Percentiles rank a stretch among this genome's conserved stretches.
These are phyloP conservation scores for Drusus annulatus DNA, from an alignment of 1,140 invertebrate genomes.

Conservation along the genomic window DNA sequence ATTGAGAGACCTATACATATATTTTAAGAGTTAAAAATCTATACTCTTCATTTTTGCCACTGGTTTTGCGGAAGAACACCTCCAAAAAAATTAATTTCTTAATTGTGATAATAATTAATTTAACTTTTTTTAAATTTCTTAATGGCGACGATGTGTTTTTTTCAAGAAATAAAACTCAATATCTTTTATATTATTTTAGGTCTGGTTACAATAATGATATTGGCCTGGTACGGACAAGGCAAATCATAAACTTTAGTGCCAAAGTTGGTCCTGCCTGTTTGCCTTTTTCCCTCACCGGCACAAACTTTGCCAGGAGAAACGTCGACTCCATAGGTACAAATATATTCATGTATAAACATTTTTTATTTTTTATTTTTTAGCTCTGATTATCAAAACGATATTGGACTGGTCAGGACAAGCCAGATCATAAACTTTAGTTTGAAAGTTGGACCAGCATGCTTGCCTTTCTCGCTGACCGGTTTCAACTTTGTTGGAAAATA, in stretches of 20 bases:
- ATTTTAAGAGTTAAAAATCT: too few species aligned
- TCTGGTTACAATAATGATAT: background rate
- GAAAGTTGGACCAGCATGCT: slow-evolving; percentile 76
- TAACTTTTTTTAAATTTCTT: too few species aligned
- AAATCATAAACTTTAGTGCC: background rate
- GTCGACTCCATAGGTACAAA: background rate
- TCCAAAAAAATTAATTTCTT: too few species aligned
- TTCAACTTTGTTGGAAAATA: slow-evolving; percentile 67
- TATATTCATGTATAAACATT: too few species aligned
- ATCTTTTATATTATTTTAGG: background rate
- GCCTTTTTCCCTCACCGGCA: background rate
- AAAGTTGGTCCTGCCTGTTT: background rate
- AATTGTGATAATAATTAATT: too few species aligned
- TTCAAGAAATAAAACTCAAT: too few species aligned
- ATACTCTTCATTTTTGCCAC: too few species aligned
- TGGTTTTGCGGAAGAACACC: too few species aligned
- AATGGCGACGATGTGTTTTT: too few species aligned
- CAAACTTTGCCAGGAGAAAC: background rate
- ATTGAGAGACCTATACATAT: too few species aligned
- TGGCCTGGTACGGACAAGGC: background rate
- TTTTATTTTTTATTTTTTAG: slow-evolving; percentile 7
- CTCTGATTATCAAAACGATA: slow-evolving; percentile 72
- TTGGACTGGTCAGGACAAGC: slow-evolving; percentile 73
- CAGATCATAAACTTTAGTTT: slow-evolving; percentile 70
- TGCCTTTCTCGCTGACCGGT: slow-evolving; percentile 73